These are phyloP conservation scores for Bothrops alternatus DNA, from an alignment of 2,797 vertebrate species.

Conservation along the genomic window DNA sequence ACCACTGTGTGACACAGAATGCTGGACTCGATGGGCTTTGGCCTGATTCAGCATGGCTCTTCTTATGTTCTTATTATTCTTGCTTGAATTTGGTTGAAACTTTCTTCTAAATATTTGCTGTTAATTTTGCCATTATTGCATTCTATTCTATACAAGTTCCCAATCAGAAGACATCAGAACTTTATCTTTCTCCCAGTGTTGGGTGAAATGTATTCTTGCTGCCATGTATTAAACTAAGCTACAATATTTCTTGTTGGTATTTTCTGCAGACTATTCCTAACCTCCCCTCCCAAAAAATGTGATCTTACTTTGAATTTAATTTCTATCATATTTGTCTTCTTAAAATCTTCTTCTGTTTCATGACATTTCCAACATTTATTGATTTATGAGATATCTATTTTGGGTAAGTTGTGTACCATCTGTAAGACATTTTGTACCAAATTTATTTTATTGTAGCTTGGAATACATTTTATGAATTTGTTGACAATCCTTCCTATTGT, in stretches of 20 bases:
- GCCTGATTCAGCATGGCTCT: no score
- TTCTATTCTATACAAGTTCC: not conserved
- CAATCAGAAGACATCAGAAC: not conserved
- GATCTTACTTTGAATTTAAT: not conserved
- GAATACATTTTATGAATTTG: not conserved
- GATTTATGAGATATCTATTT: not conserved
- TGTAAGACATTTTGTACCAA: not conserved
- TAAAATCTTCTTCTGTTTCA: not conserved
- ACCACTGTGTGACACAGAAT: no score
- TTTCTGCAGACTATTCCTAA: not conserved
- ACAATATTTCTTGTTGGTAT: not conserved
- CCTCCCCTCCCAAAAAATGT: not conserved
- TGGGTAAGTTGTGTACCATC: not conserved
- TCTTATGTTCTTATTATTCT: no score
- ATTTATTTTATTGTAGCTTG: not conserved
- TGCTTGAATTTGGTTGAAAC: not conserved
- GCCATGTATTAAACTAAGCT: not conserved
- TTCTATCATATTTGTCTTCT: not conserved
- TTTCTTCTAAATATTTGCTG: not conserved
- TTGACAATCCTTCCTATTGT: not conserved
- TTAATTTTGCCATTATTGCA: not conserved
- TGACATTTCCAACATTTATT: not conserved
- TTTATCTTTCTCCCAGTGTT: not conserved
- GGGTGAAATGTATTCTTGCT: not conserved
- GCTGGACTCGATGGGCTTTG: no score